Conservation (phyloP, 2,113 vertebrate genomes). For the Myxocyprinus asiaticus region DNA sequence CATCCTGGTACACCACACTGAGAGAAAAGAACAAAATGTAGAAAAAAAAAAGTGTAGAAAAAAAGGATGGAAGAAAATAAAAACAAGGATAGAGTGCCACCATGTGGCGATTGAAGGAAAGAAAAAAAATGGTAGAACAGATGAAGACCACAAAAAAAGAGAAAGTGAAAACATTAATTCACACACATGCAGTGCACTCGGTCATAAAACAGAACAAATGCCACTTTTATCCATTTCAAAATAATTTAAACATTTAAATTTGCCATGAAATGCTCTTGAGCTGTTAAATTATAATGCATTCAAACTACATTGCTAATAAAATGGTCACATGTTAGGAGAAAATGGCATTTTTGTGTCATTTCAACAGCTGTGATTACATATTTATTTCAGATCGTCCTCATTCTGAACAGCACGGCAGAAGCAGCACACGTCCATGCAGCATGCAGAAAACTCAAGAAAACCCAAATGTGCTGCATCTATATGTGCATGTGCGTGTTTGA, state of each 20-base stretch:
- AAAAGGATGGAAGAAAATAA: constrained; percentile 6
- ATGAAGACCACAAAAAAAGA: constrained; percentile 55
- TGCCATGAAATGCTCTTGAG: neutral
- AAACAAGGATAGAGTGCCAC: constrained; percentile 28
- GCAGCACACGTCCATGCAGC: constrained; percentile 30
- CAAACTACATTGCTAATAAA: neutral
- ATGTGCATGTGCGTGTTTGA: too few species aligned
- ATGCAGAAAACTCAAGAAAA: constrained; percentile 37
- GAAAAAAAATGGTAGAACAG: constrained; percentile 2
- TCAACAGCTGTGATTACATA: constrained; percentile 16
- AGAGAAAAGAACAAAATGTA: constrained; percentile 57
- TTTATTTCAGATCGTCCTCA: constrained; percentile 3
- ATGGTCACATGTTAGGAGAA: neutral
- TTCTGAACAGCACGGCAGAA: constrained; percentile 47
- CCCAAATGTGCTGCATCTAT: neutral
- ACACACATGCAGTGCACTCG: constrained; percentile 76
- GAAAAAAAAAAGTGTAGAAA: constrained; percentile 54
- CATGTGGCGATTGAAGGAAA: constrained; percentile 33
- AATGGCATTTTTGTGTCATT: constrained; percentile 48
- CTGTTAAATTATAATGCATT: neutral
- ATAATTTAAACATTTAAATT: neutral
- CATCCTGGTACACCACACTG: constrained; percentile 85
- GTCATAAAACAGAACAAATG: constrained; percentile 62
- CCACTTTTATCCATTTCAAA: constrained; percentile 66
- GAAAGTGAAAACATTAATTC: constrained; percentile 73